Evolutionary conservation across 2,888 invertebrate genomes (phyloP), one percentile per base, ranked within the genome.

Genomic region (Epinotia nisella): DNA sequence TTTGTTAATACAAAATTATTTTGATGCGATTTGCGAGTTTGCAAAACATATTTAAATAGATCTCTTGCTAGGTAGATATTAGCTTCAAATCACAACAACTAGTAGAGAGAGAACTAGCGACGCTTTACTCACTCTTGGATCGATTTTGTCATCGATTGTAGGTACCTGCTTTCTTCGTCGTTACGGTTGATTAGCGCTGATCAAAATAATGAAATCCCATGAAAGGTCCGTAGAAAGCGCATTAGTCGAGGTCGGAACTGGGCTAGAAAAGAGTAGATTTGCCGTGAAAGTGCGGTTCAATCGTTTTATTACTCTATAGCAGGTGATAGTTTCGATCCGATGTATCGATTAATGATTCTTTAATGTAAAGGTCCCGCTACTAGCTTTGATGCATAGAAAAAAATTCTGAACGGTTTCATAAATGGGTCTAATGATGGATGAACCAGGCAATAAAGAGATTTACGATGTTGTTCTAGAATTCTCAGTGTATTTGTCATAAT

Each of bases 201-300:
- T 72, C 56, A 55, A 71, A 71, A 72, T 67, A 72, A 72, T 68
- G 61, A 39, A 80, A 77, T 80, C 75, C 79, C 78, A 79, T 78
- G 73, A 80, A 78, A 78, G 76, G 68, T 78, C 75, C 75, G 76
- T 79, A 82, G 84, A 87, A 88, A 88, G 86, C 83, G 75, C 74
- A 79, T 81, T 78, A 75, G 76, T 76, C 79, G 83, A 82, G 81
- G 77, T 78, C 70, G 77, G 61, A 77, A 77, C 81, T 84, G 78
- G 83, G 83, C 78, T 81, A 80, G 77, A 79, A 79, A 81, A 67
- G 69, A 61, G 69, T 79, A 72, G 77, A 82, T 80, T 86, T 86
- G 83, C 83, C 84, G 83, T 82, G 85, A 87, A 85, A 86, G 83
- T 82, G 77, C 55, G 21, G 15, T 68, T 74, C 71, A 65, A 64